Conservation (phyloP, 2,113 vertebrate genomes). For the Atrichornis clamosus region DNA sequence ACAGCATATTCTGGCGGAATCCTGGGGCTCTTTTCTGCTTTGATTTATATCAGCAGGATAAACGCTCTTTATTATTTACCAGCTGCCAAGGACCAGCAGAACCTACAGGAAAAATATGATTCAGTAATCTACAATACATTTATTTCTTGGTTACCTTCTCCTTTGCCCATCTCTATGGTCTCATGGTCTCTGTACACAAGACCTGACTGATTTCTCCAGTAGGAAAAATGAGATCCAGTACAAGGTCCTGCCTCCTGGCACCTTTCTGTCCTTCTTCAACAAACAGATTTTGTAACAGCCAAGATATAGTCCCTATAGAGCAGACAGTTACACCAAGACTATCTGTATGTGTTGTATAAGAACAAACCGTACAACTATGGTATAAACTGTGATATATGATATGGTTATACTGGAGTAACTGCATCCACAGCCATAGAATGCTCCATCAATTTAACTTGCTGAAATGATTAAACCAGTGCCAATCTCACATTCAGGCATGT, state of each 20-base stretch:
- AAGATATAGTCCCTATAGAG: background rate
- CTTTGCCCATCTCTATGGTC: background rate
- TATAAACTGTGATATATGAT: background rate
- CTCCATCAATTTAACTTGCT: background rate
- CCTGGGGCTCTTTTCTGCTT: constrained; percentile 1
- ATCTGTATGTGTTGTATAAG: background rate
- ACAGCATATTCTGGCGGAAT: background rate
- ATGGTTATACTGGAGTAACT: background rate
- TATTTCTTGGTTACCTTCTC: background rate
- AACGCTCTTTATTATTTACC: background rate
- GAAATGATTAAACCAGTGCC: background rate
- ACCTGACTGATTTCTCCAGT: background rate
- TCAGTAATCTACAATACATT: background rate
- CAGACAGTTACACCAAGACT: background rate
- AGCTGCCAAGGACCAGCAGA: background rate
- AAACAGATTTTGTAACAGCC: background rate
- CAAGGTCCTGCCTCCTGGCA: background rate
- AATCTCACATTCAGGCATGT: background rate
- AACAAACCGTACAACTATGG: background rate
- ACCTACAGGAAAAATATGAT: background rate
- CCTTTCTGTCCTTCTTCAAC: background rate
- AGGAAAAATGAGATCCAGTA: background rate
- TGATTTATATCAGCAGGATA: constrained; percentile 21
- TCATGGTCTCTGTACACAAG: background rate
- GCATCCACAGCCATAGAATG: background rate